Conservation (phyloP, 2,888 invertebrate genomes). For the Leptura quadrifasciata region DNA sequence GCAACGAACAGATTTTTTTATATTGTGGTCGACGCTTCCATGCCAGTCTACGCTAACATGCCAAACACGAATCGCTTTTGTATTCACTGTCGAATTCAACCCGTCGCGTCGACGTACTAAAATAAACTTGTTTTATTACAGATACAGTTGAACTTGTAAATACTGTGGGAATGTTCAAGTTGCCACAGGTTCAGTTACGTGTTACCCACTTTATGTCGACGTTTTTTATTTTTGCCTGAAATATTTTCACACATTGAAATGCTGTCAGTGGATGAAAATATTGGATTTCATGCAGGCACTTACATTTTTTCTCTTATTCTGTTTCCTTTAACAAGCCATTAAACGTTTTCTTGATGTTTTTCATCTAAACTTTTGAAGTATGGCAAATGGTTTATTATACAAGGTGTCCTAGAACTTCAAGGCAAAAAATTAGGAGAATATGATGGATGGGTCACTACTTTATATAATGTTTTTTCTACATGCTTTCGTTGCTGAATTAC, state of each 20-base stretch:
- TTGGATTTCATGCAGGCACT: conserved; percentile 3
- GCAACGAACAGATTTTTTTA: conserved; percentile 25
- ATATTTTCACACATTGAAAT: conserved; percentile 5
- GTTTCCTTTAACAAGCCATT: neutral
- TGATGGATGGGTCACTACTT: no score
- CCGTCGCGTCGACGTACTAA: conserved; percentile 38
- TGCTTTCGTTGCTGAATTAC: no score
- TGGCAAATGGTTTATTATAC: no score
- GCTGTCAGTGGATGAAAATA: neutral
- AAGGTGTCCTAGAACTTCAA: no score
- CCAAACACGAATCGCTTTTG: conserved; percentile 37
- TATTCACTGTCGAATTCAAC: conserved; percentile 45
- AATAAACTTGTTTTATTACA: conserved; percentile 50
- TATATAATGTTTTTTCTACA: no score
- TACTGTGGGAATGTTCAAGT: conserved; percentile 40
- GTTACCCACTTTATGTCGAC: conserved; percentile 18
- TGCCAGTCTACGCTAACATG: conserved; percentile 11
- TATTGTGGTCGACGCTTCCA: conserved; percentile 11
- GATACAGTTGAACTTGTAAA: conserved; percentile 39
- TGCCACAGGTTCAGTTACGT: conserved; percentile 38
- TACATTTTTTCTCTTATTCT: neutral
- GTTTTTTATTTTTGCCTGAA: conserved; percentile 1
- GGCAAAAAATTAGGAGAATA: no score
- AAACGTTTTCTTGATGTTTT: neutral
- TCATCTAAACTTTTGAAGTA: no score